These are phyloP conservation scores for Morbakka virulenta DNA, from an alignment of 30 jellyfish, hydroid and myxozoan genomes.

Conservation along the genomic window DNA sequence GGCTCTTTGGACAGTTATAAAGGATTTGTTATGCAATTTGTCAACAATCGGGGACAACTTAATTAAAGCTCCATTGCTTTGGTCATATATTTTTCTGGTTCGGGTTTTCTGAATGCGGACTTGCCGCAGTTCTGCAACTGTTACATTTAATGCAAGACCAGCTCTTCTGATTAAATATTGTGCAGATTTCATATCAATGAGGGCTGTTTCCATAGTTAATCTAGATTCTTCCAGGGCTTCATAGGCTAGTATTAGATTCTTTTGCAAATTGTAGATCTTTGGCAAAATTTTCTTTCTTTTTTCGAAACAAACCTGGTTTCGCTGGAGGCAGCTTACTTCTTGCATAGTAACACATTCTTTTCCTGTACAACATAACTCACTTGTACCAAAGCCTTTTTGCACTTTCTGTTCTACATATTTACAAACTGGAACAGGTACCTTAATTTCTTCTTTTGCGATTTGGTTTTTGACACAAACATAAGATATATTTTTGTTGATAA, in stretches of 20 bases:
- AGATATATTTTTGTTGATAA: conserved; percentile 25
- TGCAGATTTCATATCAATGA: conserved; percentile 53
- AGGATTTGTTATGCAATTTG: conserved; percentile 40
- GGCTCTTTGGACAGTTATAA: conserved; percentile 46
- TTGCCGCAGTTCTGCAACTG: conserved; percentile 27
- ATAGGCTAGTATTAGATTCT: conserved; percentile 46
- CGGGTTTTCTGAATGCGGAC: conserved; percentile 11
- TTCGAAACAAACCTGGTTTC: conserved; percentile 49
- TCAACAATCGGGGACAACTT: conserved; percentile 18
- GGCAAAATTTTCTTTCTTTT: not conserved
- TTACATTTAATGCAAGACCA: conserved; percentile 21
- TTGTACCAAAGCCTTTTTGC: conserved; percentile 54
- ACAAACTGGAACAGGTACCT: conserved; percentile 63
- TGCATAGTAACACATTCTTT: conserved; percentile 67
- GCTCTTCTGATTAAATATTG: conserved; percentile 40
- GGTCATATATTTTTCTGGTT: not conserved
- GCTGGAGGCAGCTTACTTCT: conserved; percentile 30
- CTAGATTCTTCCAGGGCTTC: conserved; percentile 26
- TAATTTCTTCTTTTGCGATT: conserved; percentile 24
- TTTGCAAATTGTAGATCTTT: not conserved
- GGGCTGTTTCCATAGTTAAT: conserved; percentile 42
- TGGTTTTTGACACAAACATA: conserved; percentile 66
- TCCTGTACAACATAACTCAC: conserved; percentile 66
- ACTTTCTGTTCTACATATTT: conserved; percentile 16
- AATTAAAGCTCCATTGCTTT: not conserved